Conservation (phyloP, 2,113 vertebrate species). For the Chionomys nivalis region DNA sequence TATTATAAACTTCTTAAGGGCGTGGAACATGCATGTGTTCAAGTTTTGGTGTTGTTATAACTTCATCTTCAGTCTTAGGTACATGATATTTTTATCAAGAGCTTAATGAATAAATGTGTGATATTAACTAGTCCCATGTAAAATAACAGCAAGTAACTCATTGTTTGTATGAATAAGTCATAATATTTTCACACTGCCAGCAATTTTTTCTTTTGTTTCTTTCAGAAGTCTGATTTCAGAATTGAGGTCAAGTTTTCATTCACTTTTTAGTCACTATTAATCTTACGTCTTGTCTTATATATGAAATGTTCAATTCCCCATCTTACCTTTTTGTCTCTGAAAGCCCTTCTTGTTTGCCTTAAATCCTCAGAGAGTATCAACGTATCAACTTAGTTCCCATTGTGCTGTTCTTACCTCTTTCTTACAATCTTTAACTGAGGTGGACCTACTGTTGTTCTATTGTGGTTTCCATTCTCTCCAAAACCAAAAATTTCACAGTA, state of each 20-base stretch:
- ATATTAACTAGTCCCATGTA: neutral
- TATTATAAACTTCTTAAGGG: neutral
- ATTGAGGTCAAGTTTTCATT: neutral
- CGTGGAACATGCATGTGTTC: neutral
- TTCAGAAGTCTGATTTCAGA: constrained; percentile 53
- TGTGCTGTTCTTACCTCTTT: constrained; percentile 60
- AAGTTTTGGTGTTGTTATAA: neutral
- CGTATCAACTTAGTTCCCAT: neutral
- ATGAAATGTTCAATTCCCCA: neutral
- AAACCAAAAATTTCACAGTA: constrained; percentile 14
- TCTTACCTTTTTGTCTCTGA: constrained; percentile 48
- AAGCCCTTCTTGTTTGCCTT: constrained; percentile 39
- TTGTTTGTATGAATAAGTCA: neutral
- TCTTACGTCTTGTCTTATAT: constrained; percentile 1
- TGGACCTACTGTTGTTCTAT: neutral
- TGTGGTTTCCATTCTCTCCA: neutral
- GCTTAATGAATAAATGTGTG: neutral
- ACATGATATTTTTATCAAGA: constrained; percentile 12
- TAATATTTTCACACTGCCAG: neutral
- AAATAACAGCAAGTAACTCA: constrained; percentile 39
- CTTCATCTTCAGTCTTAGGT: constrained; percentile 14
- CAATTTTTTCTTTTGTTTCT: constrained; percentile 40
- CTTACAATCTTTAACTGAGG: constrained; percentile 10
- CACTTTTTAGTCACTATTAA: constrained; percentile 39
- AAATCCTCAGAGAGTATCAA: constrained; percentile 40